These are phyloP conservation scores for Clivina fossor DNA, from an alignment of 2,888 invertebrate genomes.

Conservation along the genomic window DNA sequence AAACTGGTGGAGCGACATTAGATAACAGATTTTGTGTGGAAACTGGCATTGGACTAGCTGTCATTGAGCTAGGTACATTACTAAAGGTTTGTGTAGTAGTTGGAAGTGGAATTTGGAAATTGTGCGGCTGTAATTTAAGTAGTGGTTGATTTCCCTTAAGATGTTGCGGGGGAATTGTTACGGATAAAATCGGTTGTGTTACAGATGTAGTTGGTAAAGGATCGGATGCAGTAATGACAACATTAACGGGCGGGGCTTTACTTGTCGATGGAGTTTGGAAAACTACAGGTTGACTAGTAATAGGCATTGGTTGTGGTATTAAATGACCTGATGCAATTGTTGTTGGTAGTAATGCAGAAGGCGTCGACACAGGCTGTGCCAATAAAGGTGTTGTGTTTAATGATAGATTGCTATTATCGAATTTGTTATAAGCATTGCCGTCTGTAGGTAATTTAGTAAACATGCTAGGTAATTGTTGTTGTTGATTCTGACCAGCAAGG, in stretches of 20 bases:
- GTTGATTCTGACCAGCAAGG: too few relatives aligned
- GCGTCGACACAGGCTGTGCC: too few relatives aligned
- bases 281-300: not conserved
- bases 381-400: constrained; percentile 5
- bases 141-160: constrained; percentile 57
- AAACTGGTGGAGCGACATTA: constrained; percentile 49
- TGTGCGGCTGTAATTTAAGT: constrained; percentile 55
- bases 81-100: constrained; percentile 45
- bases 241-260: constrained; percentile 70
- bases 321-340: not conserved
- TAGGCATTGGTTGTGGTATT: not conserved
- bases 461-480: too few relatives aligned
- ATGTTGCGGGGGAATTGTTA: constrained; percentile 80
- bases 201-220: constrained; percentile 66
- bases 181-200: constrained; percentile 68
- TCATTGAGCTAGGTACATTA: constrained; percentile 46
- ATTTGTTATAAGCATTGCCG: not conserved
- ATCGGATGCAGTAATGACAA: constrained; percentile 80
- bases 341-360: not conserved
- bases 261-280: not conserved
- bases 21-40: constrained; percentile 48
- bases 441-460: constrained; percentile 11
- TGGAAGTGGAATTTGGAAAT: constrained; percentile 71
- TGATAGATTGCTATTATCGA: constrained; percentile 2
- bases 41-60: constrained; percentile 47